Conservation (phyloP, 2,888 invertebrate species). For the Copidosoma aretas region DNA sequence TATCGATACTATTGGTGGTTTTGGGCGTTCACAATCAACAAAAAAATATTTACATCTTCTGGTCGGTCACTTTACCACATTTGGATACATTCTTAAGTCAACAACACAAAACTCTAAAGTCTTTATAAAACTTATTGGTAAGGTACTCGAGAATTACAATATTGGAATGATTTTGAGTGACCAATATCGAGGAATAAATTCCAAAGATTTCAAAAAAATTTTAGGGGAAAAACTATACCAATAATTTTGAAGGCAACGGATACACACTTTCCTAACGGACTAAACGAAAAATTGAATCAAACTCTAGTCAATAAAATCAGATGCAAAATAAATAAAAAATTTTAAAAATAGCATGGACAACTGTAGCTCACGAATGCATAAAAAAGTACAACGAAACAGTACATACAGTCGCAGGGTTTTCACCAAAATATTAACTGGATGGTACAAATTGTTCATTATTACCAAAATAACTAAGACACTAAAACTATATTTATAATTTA, state of each 20-base stretch:
- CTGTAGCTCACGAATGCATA: conserved; percentile 31
- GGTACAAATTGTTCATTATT: conserved; percentile 40
- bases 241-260: conserved; percentile 23
- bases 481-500: too few relatives aligned
- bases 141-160: conserved; percentile 13
- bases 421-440: conserved; percentile 46
- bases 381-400: conserved; percentile 48
- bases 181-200: conserved; percentile 27
- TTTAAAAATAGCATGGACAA: conserved; percentile 31
- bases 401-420: conserved; percentile 46
- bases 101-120: conserved; percentile 26
- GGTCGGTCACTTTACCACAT: conserved; percentile 1
- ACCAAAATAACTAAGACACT: conserved; percentile 24
- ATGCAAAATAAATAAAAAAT: conserved; percentile 36
- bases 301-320: conserved; percentile 33
- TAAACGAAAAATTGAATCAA: conserved; percentile 21
- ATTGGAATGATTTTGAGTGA: conserved; percentile 29
- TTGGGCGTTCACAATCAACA: too few relatives aligned
- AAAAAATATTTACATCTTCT: too few relatives aligned
- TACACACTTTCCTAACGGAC: conserved; percentile 19
- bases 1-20: too few relatives aligned
- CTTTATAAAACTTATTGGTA: conserved; percentile 28
- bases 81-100: conserved; percentile 22
- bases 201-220: conserved; percentile 20
- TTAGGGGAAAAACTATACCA: conserved; percentile 1